Evolutionary conservation across 2,888 invertebrate genomes (phyloP).

Genomic region (Spodoptera picta): DNA sequence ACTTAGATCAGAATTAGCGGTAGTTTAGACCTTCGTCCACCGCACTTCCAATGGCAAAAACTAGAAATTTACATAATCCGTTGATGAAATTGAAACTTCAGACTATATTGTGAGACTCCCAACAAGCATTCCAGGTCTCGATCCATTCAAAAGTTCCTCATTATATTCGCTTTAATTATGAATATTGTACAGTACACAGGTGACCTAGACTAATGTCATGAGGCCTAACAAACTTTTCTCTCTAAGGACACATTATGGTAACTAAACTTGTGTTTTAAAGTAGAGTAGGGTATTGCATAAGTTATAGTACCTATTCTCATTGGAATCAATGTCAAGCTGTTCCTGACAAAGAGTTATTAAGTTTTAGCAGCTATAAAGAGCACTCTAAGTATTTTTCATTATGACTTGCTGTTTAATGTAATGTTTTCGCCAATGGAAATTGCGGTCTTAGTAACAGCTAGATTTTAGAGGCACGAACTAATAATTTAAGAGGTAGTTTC

Average conservation of each 20-base stretch:
- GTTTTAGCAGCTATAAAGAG: conserved; percentile 10
- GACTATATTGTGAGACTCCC: too few species aligned
- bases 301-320: conserved; percentile 6
- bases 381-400: neutral
- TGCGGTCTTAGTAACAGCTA: conserved; percentile 41
- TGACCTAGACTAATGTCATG: conserved; percentile 3
- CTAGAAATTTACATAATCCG: too few species aligned
- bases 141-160: too few species aligned
- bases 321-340: conserved; percentile 12
- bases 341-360: conserved; percentile 11
- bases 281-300: conserved; percentile 9
- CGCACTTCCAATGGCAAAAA: conserved; percentile 20
- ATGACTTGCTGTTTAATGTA: neutral
- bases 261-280: neutral
- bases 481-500: conserved; percentile 4
- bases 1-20: conserved; percentile 46
- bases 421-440: conserved; percentile 28
- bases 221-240: neutral
- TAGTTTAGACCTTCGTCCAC: conserved; percentile 40
- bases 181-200: neutral
- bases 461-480: conserved; percentile 43
- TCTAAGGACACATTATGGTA: neutral
- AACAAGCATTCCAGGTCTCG: too few species aligned
- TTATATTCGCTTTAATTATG: neutral
- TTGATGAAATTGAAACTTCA: too few species aligned